These are phyloP conservation scores for Dermatophagoides farinae DNA, from an alignment of 1,140 invertebrate genomes.

Conservation along the genomic window DNA sequence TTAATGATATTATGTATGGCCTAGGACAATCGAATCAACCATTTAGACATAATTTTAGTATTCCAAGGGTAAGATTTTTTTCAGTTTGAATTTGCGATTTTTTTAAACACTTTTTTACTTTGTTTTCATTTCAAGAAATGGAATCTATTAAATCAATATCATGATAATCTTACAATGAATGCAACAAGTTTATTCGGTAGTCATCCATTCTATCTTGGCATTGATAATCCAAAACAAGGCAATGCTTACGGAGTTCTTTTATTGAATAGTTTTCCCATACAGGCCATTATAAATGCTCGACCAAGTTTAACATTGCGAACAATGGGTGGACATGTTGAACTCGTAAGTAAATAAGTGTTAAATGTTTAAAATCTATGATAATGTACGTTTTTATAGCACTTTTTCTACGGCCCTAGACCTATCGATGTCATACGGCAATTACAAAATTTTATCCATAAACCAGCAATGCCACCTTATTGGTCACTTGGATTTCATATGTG, in stretches of 20 bases:
- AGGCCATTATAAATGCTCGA: conserved; percentile 49
- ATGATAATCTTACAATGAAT: not conserved
- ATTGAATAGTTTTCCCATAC: conserved; percentile 61
- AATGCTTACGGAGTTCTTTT: conserved; percentile 47
- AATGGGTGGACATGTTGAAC: conserved; percentile 51
- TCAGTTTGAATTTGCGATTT: not conserved
- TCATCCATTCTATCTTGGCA: conserved; percentile 18
- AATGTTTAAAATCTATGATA: not conserved
- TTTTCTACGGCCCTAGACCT: conserved; percentile 49
- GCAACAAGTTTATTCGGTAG: conserved; percentile 12
- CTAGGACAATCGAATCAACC: not conserved
- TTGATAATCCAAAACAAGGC: conserved; percentile 24
- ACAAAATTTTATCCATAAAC: conserved; percentile 22
- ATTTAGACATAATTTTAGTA: conserved; percentile 4
- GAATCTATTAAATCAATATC: conserved; percentile 4
- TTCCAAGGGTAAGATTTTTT: not conserved
- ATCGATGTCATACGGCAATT: conserved; percentile 31
- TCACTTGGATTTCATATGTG: conserved; percentile 30
- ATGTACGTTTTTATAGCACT: conserved; percentile 15
- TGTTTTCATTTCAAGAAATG: not conserved
- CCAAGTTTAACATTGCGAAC: conserved; percentile 51
- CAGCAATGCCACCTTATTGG: conserved; percentile 31
- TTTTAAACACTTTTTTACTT: not conserved
- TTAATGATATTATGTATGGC: conserved; percentile 7
- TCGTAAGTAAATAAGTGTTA: conserved; percentile 27